phyloP scores from a whole-genome alignment of 2,113 vertebrate species.

The Montifringilla adamsi region DNA sequence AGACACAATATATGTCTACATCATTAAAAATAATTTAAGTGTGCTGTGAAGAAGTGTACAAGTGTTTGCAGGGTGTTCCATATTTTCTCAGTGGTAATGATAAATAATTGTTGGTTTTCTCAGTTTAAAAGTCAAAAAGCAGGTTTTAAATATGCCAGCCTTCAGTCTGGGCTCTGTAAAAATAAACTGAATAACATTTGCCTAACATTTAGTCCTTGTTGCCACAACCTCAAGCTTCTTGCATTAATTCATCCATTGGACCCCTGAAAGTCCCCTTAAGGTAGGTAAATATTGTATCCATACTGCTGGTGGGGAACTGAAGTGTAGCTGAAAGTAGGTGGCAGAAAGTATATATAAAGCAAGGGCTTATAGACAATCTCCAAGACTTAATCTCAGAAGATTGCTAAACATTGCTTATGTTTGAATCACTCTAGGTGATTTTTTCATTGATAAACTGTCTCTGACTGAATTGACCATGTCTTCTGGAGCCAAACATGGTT shows the following conservation, averaged over 20 bases:
- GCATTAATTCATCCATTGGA: neutral
- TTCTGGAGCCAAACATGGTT: neutral
- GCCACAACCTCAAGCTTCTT: neutral
- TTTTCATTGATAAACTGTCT: neutral
- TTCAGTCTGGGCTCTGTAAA: neutral
- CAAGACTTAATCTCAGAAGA: neutral
- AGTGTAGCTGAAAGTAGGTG: neutral
- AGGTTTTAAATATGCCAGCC: neutral
- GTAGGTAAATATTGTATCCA: neutral
- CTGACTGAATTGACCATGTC: neutral
- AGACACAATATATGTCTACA: neutral
- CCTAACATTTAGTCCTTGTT: neutral
- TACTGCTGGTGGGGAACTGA: neutral
- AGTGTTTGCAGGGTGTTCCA: neutral
- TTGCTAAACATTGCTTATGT: neutral
- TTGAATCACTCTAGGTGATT: neutral
- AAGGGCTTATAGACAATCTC: neutral
- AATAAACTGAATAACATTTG: neutral
- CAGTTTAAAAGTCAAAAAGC: neutral
- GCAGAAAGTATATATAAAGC: neutral
- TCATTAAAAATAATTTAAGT: conserved; percentile 41
- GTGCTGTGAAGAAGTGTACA: neutral
- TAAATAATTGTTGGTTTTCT: neutral
- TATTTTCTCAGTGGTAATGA: neutral
- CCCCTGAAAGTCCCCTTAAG: neutral